Conservation (phyloP, 2,888 invertebrate genomes). For the Athripsodes cinereus region DNA sequence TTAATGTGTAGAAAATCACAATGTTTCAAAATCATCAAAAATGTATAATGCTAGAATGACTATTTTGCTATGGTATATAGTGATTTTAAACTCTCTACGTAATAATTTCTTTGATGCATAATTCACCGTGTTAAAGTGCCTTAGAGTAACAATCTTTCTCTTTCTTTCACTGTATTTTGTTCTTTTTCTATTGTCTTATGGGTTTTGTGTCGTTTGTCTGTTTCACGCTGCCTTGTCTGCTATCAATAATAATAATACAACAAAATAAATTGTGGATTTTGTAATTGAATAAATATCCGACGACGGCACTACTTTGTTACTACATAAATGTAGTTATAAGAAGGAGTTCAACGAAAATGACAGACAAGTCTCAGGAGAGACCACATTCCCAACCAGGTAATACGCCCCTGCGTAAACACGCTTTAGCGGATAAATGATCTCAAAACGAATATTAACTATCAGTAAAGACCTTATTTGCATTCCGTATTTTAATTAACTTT, state of each 20-base stretch:
- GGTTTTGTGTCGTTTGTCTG: conserved; percentile 24
- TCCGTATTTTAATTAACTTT: too few species aligned
- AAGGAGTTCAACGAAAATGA: conserved; percentile 54
- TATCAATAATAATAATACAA: conserved; percentile 4
- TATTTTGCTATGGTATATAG: too few species aligned
- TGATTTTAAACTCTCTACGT: too few species aligned
- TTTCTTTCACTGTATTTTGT: too few species aligned
- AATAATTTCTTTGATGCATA: too few species aligned
- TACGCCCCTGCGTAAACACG: conserved; percentile 18
- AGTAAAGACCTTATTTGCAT: too few species aligned
- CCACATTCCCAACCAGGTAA: conserved; percentile 55
- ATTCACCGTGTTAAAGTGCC: not conserved
- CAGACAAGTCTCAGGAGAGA: conserved; percentile 53
- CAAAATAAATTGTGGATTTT: conserved; percentile 10
- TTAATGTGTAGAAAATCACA: too few species aligned
- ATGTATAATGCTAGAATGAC: too few species aligned
- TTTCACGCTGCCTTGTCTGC: conserved; percentile 26
- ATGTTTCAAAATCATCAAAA: too few species aligned
- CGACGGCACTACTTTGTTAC: not conserved
- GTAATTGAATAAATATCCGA: not conserved
- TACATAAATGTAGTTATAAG: conserved; percentile 44
- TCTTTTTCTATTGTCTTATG: conserved; percentile 6
- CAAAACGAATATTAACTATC: too few species aligned
- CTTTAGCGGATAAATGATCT: too few species aligned
- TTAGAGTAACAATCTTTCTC: too few species aligned